Conservation (phyloP, 2,888 invertebrate genomes). For the Schizotus pectinicornis region DNA sequence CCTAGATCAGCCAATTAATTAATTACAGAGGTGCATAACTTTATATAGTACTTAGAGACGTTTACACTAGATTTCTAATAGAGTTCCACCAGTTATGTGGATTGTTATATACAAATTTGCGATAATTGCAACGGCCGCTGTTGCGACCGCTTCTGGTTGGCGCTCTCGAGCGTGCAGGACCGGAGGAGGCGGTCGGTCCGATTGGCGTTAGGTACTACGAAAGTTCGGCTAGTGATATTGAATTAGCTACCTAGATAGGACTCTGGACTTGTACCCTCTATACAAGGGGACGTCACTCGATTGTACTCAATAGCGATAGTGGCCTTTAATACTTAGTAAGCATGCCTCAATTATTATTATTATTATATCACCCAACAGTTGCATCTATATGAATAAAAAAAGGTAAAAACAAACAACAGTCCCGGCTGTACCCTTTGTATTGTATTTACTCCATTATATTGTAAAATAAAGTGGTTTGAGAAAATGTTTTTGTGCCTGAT, state of each 20-base stretch:
- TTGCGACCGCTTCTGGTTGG: too few relatives aligned
- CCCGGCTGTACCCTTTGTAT: not conserved
- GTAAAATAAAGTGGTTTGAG: conserved; percentile 10
- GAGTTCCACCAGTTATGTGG: conserved; percentile 38
- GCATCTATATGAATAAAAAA: not conserved
- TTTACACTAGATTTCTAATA: conserved; percentile 34
- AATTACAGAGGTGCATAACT: conserved; percentile 41
- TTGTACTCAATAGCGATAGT: conserved; percentile 49
- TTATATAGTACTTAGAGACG: conserved; percentile 38
- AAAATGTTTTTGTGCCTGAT: not conserved
- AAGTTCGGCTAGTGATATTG: conserved; percentile 54
- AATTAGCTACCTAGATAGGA: conserved; percentile 48
- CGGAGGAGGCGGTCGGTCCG: not conserved
- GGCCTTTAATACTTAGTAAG: conserved; percentile 51
- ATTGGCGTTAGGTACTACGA: conserved; percentile 10
- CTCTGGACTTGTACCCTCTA: conserved; percentile 43
- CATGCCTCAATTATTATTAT: conserved; percentile 51
- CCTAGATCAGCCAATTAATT: conserved; percentile 48
- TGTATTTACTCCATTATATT: not conserved
- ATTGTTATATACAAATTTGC: conserved; percentile 34
- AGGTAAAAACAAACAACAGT: not conserved
- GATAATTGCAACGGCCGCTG: not conserved
- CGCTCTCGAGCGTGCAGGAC: not conserved
- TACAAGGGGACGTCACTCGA: conserved; percentile 50
- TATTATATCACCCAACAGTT: conserved; percentile 23